Evolutionary conservation across 2,113 vertebrate species (phyloP), one percentile per base, ranked within the genome.

Genomic region (Edolisoma coerulescens): DNA sequence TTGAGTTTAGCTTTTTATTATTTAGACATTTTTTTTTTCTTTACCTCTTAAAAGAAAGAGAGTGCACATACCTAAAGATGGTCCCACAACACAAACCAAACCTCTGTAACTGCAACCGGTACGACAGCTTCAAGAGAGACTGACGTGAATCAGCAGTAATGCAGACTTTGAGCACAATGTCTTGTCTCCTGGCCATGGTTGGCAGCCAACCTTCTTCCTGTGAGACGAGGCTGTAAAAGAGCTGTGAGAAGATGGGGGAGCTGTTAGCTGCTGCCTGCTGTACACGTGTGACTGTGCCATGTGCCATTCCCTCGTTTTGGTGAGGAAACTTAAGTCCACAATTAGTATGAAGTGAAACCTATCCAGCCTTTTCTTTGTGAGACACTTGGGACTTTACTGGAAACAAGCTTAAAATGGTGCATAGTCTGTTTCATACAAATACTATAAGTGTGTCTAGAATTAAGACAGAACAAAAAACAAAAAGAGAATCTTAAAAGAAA

Each of bases 221-320:
- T 1, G 8, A 74, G 49, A 56, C 13, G 37, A 18, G 28, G 50
- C 59, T 84, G 53, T 53, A 50, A 84, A n/a, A 60, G 81, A 73
- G 44, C 78, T 52, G 28, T 33, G 73, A 81, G 73, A 64, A 45
- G 79, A 47, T 2, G 41, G 0, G 24, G 63, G 49, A 57, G 44
- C 57, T 59, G 57, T 50, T 65, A 75, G 44, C 53, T 86, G 44
- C 37, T 90, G 28, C 24, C 11, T 69, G 37, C 54, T 16, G 3
- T 37, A 28, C 17, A 54, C 27, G 18, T 0, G 1, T 57, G 56
- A 52, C 26, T 3, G 1, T 50, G 41, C 42, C 3, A 0, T 53
- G 41, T 74, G 73, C 52, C 3, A 3, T 37, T 93, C 39, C 52
- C 24, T 59, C 14, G 1, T 73, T 86, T 73, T 2, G 8, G 24